Percentiles rank a stretch among this genome's conserved stretches.
phyloP scores from a whole-genome alignment of 1,140 invertebrate species.

The Pogonomyrmex barbatus region DNA sequence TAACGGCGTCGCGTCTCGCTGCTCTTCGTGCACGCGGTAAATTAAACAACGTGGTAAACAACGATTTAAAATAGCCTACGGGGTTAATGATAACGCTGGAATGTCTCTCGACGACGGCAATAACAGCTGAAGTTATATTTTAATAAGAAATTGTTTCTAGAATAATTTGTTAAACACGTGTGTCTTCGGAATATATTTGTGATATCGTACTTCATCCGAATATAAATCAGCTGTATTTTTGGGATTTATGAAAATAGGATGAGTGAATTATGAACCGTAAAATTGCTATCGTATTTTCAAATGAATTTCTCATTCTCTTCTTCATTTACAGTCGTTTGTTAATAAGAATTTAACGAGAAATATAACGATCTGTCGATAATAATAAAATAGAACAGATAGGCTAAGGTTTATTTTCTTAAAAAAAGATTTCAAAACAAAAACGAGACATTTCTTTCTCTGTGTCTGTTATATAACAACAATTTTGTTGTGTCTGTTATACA shows the following conservation, averaged over 20 bases:
- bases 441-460: not conserved
- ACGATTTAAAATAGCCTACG: constrained; percentile 2
- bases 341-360: not conserved
- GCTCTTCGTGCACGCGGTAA: not conserved
- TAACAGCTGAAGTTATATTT: not conserved
- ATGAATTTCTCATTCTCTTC: not conserved
- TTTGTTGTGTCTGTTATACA: no score
- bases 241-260: not conserved
- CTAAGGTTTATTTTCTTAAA: not conserved
- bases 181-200: not conserved
- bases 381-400: not conserved
- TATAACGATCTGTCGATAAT: not conserved
- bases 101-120: not conserved
- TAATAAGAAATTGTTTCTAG: not conserved
- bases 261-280: not conserved
- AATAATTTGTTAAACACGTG: not conserved
- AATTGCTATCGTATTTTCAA: not conserved
- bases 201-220: not conserved
- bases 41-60: constrained; percentile 5
- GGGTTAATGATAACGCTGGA: not conserved
- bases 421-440: not conserved
- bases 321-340: not conserved
- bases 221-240: not conserved
- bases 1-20: not conserved
- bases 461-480: not conserved